Percentiles rank a stretch among this genome's conserved stretches.
Conservation (phyloP, 2,797 vertebrate species). For the Zenarchopterus dispar region DNA sequence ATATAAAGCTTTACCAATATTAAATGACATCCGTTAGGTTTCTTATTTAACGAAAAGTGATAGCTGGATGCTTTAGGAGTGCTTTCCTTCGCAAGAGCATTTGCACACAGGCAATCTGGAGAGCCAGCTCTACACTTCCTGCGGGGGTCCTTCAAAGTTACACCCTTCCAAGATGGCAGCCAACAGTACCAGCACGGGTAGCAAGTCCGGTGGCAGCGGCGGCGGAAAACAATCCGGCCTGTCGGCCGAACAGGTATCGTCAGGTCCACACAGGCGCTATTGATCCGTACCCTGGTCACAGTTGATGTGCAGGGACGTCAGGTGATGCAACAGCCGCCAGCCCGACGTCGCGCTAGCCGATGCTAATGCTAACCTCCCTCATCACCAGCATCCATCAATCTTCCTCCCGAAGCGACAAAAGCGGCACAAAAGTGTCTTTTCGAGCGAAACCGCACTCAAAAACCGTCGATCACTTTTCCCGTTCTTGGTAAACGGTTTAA, state of each 20-base stretch:
- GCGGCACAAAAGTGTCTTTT: too few relatives aligned
- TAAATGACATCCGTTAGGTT: too few relatives aligned
- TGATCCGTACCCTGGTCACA: accelerated
- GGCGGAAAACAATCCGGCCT: constrained; percentile 78
- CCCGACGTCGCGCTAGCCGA: not conserved
- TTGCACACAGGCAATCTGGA: constrained; percentile 57
- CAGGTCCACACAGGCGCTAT: accelerated
- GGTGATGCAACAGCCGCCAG: not conserved
- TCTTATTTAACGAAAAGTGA: not conserved
- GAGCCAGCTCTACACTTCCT: constrained; percentile 2
- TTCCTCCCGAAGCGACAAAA: too few relatives aligned
- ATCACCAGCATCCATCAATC: constrained; percentile 24
- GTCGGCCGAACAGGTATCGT: constrained; percentile 83
- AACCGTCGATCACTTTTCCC: too few relatives aligned
- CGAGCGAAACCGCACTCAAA: too few relatives aligned
- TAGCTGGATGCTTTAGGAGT: too few relatives aligned
- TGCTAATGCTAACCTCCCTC: constrained; percentile 63
- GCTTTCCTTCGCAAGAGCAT: not conserved
- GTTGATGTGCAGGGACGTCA: accelerated
- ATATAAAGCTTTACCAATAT: too few relatives aligned
- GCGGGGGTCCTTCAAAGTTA: constrained; percentile 54
- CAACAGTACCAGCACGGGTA: constrained; percentile 83
- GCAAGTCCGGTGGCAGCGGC: constrained; percentile 69
- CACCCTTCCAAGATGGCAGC: constrained; percentile 86
- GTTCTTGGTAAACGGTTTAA: too few relatives aligned